Conservation (phyloP, 2,797 vertebrate genomes). For the Lateolabrax maculatus region DNA sequence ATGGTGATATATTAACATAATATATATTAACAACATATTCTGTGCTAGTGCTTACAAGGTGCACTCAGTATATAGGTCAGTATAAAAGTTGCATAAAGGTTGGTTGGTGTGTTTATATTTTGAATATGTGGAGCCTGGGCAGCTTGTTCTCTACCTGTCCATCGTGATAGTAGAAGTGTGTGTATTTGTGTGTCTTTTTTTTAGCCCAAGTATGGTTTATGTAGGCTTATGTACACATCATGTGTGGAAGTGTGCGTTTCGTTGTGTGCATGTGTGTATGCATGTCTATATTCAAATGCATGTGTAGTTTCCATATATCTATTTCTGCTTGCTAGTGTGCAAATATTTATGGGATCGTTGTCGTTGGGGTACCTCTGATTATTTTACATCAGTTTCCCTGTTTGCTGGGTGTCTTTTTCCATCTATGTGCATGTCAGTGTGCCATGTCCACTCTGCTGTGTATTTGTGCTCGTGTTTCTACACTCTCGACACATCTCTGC, state of each 20-base stretch:
- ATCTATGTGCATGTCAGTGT: slow-evolving; percentile 25
- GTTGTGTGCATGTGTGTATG: background rate
- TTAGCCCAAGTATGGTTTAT: background rate
- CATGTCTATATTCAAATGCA: background rate
- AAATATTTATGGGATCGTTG: slow-evolving; percentile 9
- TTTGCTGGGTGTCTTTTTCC: slow-evolving; percentile 13
- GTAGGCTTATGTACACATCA: background rate
- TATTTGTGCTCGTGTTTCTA: slow-evolving; percentile 40
- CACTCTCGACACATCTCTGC: slow-evolving; percentile 58
- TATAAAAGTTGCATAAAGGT: slow-evolving; percentile 12
- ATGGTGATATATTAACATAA: slow-evolving; percentile 2
- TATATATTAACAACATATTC: slow-evolving; percentile 23
- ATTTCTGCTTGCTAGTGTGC: background rate
- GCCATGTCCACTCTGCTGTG: slow-evolving; percentile 48
- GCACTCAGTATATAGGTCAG: slow-evolving; percentile 30
- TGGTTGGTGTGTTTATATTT: slow-evolving; percentile 10
- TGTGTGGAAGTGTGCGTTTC: background rate
- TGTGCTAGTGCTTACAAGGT: slow-evolving; percentile 18
- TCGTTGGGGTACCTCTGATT: background rate
- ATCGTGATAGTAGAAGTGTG: background rate
- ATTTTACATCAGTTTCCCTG: slow-evolving; percentile 23
- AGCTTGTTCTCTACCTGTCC: background rate
- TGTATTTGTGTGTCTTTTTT: background rate
- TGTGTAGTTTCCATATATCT: background rate
- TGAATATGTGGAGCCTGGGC: slow-evolving; percentile 3